Evolutionary conservation across 1,140 invertebrate genomes (phyloP).

Genomic region (Neodiprion fabricii): DNA sequence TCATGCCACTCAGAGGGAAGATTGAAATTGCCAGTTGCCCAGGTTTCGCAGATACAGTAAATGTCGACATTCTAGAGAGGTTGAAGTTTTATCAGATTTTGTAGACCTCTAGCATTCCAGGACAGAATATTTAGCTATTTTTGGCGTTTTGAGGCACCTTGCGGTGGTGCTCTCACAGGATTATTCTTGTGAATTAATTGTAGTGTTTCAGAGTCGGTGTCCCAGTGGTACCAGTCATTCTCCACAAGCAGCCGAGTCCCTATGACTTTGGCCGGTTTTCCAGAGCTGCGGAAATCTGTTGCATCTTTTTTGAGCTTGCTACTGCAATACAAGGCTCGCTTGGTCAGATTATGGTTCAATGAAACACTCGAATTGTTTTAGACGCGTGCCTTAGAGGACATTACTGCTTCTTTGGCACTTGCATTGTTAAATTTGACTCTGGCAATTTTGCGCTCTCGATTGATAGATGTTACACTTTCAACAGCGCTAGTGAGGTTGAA

Average conservation of each 20-base stretch:
- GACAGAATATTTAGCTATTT: constrained; percentile 9
- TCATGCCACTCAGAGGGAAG: background rate
- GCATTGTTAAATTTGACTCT: background rate
- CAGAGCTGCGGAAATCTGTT: no score
- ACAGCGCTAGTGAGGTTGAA: background rate
- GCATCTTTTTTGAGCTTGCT: no score
- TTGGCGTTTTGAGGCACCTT: no score
- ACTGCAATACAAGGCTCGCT: background rate
- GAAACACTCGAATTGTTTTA: background rate
- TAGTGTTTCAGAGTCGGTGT: no score
- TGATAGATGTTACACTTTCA: background rate
- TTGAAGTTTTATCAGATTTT: background rate
- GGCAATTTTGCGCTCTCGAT: background rate
- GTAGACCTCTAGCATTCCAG: constrained; percentile 10
- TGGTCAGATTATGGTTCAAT: background rate
- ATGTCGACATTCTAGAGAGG: background rate
- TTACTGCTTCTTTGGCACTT: background rate
- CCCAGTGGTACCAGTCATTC: no score
- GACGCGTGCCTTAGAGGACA: background rate
- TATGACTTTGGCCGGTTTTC: no score
- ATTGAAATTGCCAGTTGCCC: background rate
- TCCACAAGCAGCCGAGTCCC: no score
- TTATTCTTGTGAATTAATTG: no score
- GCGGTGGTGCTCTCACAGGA: no score
- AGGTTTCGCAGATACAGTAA: constrained; percentile 10